Base-by-base conservation (phyloP, 2,113 vertebrate genomes). In the Pitta sordida region DNA sequence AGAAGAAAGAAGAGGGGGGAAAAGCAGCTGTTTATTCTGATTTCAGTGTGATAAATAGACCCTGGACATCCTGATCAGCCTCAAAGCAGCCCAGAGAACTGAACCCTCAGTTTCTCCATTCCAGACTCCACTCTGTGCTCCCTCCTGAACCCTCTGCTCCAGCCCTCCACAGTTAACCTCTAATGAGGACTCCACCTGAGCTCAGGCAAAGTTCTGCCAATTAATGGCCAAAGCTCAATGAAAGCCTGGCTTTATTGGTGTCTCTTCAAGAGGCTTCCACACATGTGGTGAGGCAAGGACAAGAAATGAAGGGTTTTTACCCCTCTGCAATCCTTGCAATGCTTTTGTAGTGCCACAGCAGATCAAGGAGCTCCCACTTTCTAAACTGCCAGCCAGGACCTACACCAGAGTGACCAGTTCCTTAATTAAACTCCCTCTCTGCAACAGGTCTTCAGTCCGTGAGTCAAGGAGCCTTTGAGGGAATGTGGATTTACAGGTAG, bases 401-500 rank as follows among this genome's bases (percentile, higher is more conserved):
- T 52, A 90, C 87, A 75, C 88, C 70, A 90, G 86, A 90, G 90
- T 94, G 93, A 96, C 90, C 85, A 95, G 94, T 86, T 78, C 67
- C 70, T 94, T 95, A 94, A 96, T 95, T 90, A 94, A 96, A 94
- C 89, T 83, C 73, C 55, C 70, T 55, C 88, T 74, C 55, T 36
- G 83, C 65, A 94, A 68, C 68, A 95, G 51, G 82, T 68, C 86
- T 13, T 77, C 81, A 92, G 59, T 71, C 36, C 8, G 3, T 95
- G 94, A 95, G 77, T 94, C 93, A 94, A 91, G 83, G 76, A 88
- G 71, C 79, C 53, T 93, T 91, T 78, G 37, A 91, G 92, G 87
- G 92, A 96, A 95, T 91, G 94, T 37, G 49, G 94, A 95, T 86
- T 92, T 94, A 88, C 95, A 94, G 87, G 95, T 90, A 90, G 68